Base-by-base conservation (phyloP, 2,888 invertebrate species). In the Pyrrhosoma nymphula region DNA sequence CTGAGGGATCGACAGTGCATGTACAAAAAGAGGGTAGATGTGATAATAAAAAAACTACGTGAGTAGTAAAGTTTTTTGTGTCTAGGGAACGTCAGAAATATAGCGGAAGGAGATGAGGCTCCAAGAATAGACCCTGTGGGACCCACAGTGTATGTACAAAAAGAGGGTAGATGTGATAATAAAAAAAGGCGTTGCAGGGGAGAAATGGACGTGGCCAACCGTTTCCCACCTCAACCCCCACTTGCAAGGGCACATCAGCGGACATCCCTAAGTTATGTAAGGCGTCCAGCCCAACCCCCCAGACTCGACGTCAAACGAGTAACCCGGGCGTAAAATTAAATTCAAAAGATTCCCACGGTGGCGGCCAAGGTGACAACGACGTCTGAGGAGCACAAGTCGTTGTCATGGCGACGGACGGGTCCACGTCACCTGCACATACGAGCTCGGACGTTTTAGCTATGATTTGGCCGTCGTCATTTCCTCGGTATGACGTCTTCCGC, bases 271-370 rank as follows among this genome's bases (percentile, higher is more conserved):
- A 12, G 69, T 69, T 69, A 69, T 69, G 69, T 20, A 26, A 69
- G 18, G 63, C 63, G 16, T 18, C 8, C 56, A 56, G 8, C 23
- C n/a, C n/a, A n/a, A n/a, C n/a, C n/a, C n/a, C 47, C 47, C 47
- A 4, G 4, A 47, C 47, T 8, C 47, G 4, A 47, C 47, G 47
- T 47, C 47, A 8, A 47, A 47, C 20, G 69, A 69, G 26, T 69
- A 1, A 26, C n/a, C 69, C 23, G 26, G 69, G 69, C 26, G 69
- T 69, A 20, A 69, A 69, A 69, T 69, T 69, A 69, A 23, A 26
- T 69, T 69, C 69, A 69, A 69, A 69, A 69, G 69, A 69, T 69
- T 69, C 69, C 69, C 69, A n/a, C 69, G 69, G 69, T 10, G 69
- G 69, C 18, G 69, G 69, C 26, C 69, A 69, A n/a, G 69, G 69